Evolutionary conservation across 2,888 invertebrate species (phyloP), one percentile per base, ranked within the genome.

Genomic region (Syritta pipiens): DNA sequence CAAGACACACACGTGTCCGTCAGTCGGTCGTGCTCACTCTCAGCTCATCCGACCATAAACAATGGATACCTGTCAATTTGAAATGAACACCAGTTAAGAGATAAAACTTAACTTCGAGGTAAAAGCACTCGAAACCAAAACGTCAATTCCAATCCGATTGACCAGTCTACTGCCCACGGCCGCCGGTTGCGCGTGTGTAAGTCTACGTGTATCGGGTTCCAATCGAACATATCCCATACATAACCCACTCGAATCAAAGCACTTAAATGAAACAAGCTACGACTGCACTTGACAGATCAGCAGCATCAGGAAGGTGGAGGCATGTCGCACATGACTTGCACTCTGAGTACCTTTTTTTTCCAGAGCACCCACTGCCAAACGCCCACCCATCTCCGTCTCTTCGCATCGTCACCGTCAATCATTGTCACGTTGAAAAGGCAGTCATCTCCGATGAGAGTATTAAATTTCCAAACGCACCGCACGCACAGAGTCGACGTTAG

Each of bases 321-420:
- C 42, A 35, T 22, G 17, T 22, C 30, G 4, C 14, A 10, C 24
- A 10, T 14, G 10, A 26, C 5, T n/a, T 5, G 28, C n/a, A 12
- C n/a, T 1, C 32, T 46, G 22, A 24, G 7, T 22, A 6, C 35
- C n/a, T n/a, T n/a, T n/a, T n/a, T n/a, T 4, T 35, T 5, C 10
- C 4, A 32, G 12, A n/a, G n/a, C n/a, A 46, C 6, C 35, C n/a
- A n/a, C 12, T 37, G 14, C 24, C 19, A 35, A 32, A 9, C 37
- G 28, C 53, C 28, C n/a, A 40, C 26, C 40, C 24, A 9, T 20
- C 35, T 30, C 7, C 14, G 6, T 24, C 22, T 51, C 26, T 42
- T 59, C 59, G 20, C 3, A 71, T 37, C 48, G n/a, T 35, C 28
- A 48, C 3, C 42, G 59, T 67, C 74, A 59, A 67, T 74, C 74